Conservation (phyloP, 2,797 vertebrate species). For the Tangara arthus region DNA sequence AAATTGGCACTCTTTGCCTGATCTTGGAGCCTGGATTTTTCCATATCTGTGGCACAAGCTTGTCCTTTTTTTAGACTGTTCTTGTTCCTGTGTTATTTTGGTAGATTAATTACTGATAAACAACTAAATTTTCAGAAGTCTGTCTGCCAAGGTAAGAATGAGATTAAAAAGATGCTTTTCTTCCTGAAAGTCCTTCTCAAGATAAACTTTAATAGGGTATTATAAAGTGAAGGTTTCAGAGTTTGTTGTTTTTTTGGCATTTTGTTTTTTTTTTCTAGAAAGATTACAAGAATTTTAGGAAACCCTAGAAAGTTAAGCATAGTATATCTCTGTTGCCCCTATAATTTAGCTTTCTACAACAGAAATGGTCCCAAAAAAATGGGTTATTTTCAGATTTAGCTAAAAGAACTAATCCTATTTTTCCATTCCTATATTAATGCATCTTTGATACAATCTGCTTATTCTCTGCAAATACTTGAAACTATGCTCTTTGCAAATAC, state of each 20-base stretch:
- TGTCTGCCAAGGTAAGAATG: neutral
- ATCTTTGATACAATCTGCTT: neutral
- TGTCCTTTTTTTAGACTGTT: neutral
- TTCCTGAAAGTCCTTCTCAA: neutral
- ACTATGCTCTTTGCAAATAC: neutral
- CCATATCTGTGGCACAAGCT: neutral
- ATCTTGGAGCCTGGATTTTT: neutral
- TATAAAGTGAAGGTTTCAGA: neutral
- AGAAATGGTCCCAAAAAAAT: neutral
- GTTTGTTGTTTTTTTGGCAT: neutral
- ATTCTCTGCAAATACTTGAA: neutral
- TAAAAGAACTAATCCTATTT: neutral
- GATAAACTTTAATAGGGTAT: neutral
- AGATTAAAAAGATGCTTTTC: neutral
- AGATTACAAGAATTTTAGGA: neutral
- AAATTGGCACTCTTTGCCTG: neutral
- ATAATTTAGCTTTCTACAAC: neutral
- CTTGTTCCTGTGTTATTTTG: neutral
- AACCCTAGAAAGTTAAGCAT: neutral
- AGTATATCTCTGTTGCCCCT: neutral
- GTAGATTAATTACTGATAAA: neutral
- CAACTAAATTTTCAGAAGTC: neutral
- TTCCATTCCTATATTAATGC: neutral
- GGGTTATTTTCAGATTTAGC: neutral
- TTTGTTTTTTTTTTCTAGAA: neutral